Conservation (phyloP, 2,113 vertebrate genomes). For the Plecturocebus donacophilus region DNA sequence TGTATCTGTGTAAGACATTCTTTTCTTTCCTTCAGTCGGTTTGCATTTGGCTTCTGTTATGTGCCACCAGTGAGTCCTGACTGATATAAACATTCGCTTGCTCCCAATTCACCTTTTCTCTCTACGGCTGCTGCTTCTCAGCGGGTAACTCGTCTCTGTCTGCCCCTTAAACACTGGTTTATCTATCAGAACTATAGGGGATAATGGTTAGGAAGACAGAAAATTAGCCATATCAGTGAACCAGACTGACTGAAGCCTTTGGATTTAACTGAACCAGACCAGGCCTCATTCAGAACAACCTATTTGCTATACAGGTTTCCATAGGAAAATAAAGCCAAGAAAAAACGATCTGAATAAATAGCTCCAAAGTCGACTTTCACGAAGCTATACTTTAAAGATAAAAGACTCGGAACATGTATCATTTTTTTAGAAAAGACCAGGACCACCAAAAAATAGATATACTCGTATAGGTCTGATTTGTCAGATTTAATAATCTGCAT, state of each 20-base stretch:
- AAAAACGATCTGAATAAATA: constrained; percentile 20
- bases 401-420: not conserved
- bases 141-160: not conserved
- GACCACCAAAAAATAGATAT: not conserved
- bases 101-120: not conserved
- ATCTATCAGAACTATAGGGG: not conserved
- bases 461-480: not conserved
- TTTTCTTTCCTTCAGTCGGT: not conserved
- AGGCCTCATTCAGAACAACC: not conserved
- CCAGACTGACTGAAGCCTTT: not conserved
- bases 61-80: not conserved
- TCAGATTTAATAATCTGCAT: not conserved
- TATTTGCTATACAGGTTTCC: not conserved
- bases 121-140: not conserved
- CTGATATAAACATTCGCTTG: not conserved
- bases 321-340: not conserved
- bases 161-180: not conserved
- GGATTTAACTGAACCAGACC: not conserved
- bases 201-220: not conserved
- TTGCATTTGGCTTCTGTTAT: not conserved
- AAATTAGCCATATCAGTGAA: not conserved
- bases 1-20: not conserved
- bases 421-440: not conserved
- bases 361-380: not conserved
- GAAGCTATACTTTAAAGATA: not conserved